Base-by-base conservation (phyloP, 2,113 vertebrate species). In the Anguilla rostrata region DNA sequence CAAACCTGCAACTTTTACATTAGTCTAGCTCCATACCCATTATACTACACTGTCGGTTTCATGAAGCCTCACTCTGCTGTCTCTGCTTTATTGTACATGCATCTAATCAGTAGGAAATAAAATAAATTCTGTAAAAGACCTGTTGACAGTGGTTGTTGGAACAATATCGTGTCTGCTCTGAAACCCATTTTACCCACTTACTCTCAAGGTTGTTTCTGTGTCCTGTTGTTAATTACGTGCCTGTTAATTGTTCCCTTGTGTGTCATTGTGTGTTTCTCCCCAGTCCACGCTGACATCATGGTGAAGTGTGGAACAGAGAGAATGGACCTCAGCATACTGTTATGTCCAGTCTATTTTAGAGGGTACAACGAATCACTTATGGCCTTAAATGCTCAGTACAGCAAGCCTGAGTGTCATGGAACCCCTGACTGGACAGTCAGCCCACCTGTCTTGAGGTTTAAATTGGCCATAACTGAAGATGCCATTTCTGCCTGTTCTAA, bases 321-420 rank as follows among this genome's bases (percentile, higher is more conserved):
- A 20, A 93, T 96, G 91, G 88, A 92, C 22, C 81, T 96, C 84
- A 85, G 78, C 56, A 94, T 96, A 88, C 92, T 86, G 83, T n/a
- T 95, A 39, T 96, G 95, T n/a, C 95, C 95, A 0, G 0, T 96
- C 1, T 96, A 95, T 88, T 89, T 92, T 0, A 85, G 91, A 75
- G 87, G 88, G 29, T 96, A 95, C 89, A 95, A 95, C 1, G 93
- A 95, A 88, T 89, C 92, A 0, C 86, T 92, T 86, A 93, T 94
- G 94, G 93, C 91, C 49, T 90, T 95, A 63, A 96, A 96, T n/a
- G 86, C 90, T 78, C 82, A 92, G 84, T 57, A 84, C 0, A 34
- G 1, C 43, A 94, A 85, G 4, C 20, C 49, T 0, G 66, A 84
- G 3, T 96, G 95, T 89, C 88, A 0, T 7, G 95, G 95, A 29